These are phyloP conservation scores for Trididemnum miniatum DNA, from an alignment of 23 tunicate species.

Conservation along the genomic window DNA sequence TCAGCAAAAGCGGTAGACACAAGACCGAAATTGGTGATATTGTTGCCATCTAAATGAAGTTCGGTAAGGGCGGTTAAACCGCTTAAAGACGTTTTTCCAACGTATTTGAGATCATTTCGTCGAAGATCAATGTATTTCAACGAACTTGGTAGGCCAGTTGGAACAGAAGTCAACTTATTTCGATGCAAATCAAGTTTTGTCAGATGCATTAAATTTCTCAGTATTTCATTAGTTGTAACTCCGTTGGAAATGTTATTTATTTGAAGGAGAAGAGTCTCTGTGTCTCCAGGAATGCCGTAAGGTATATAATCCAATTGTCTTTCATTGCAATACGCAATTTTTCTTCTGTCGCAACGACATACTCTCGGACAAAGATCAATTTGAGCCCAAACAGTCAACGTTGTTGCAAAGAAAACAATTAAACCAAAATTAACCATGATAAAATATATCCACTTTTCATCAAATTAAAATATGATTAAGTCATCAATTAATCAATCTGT, in stretches of 20 bases:
- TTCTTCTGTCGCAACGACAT: conserved; percentile 80
- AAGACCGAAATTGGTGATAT: conserved; percentile 74
- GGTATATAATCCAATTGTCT: conserved; percentile 47
- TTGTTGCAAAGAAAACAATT: background rate
- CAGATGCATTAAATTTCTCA: conserved; percentile 21
- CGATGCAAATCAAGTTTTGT: conserved; percentile 32
- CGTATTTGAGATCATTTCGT: conserved; percentile 45
- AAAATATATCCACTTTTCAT: no score
- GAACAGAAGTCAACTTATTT: conserved; percentile 54
- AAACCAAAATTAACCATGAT: no score
- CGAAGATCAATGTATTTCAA: conserved; percentile 20
- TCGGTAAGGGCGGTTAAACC: conserved; percentile 35
- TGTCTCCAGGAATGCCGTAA: conserved; percentile 71
- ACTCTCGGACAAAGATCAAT: conserved; percentile 43
- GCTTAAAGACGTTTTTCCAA: conserved; percentile 32
- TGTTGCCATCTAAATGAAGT: conserved; percentile 64
- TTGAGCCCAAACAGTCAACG: background rate
- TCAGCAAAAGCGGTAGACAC: conserved; percentile 53
- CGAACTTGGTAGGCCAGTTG: conserved; percentile 53
- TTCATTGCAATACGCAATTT: conserved; percentile 61
- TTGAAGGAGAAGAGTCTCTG: conserved; percentile 46
- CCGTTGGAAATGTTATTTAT: conserved; percentile 64
- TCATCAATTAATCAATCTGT: no score
- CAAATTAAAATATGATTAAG: no score
- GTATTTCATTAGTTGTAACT: conserved; percentile 33